Evolutionary conservation across 2,797 vertebrate species (phyloP), one percentile per base, ranked within the genome.

Genomic region (Aeoliscus strigatus): DNA sequence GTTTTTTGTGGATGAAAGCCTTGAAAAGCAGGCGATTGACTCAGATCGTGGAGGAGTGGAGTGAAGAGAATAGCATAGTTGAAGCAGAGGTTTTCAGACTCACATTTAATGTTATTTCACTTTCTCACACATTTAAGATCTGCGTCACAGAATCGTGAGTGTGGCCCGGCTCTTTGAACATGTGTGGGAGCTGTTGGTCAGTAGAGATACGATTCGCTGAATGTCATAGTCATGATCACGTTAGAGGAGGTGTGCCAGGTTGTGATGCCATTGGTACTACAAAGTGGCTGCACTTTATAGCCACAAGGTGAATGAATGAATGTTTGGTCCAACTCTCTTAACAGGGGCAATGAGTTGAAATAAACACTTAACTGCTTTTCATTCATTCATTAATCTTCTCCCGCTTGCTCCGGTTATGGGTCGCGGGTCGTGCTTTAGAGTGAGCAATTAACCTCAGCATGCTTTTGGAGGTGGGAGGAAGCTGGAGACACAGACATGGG

Each of bases 21-120:
- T 73, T 55, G 59, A 61, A 60, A 72, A 70, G 47, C 50, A 68
- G 58, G 42, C 47, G 25, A 65, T 80, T 85, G 83, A 85, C 81
- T 83, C 81, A 81, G 65, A 78, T 41, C 59, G 60, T 73, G 74
- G 70, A 78, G 75, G 74, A 80, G 73, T 71, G 60, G 34, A 63
- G 58, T 4, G 14, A 69, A 70, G 51, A 75, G 46, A 70, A 72
- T 42, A 52, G 66, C 44, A 42, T n/a, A 49, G 61, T 37, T 68
- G 64, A 68, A 45, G 36, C 55, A 13, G 31, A 73, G 71, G 34
- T 54, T 76, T 59, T 63, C 9, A 42, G 51, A 52, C 42, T 54
- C 58, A 64, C 51, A 68, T 78, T 81, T 61, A 38, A 69, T 67
- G 70, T 77, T 15, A 54, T 69, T 60, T 65, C 44, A 54, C 37